These are phyloP conservation scores for Australoheros scitulus DNA, from an alignment of 2,113 vertebrate genomes.

Conservation along the genomic window DNA sequence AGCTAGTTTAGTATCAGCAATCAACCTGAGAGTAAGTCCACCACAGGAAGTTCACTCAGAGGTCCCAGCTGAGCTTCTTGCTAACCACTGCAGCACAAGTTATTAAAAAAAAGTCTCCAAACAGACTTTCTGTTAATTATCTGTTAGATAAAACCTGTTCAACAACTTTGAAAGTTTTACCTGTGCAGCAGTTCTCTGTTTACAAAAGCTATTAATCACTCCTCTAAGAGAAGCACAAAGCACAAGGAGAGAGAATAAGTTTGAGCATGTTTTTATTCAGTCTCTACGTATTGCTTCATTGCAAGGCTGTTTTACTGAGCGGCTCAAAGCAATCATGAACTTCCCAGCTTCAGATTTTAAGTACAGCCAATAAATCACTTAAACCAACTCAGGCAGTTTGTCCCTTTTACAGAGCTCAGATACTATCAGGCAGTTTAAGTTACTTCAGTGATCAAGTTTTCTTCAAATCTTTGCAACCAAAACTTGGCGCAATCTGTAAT, in stretches of 20 bases:
- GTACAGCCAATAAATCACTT: slow-evolving; percentile 6
- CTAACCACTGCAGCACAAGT: neutral
- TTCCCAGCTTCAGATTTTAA: slow-evolving; percentile 1
- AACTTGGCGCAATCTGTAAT: neutral
- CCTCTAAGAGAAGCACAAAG: neutral
- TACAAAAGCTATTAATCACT: neutral
- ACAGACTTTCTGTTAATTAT: neutral
- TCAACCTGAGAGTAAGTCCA: too few relatives aligned
- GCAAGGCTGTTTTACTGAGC: slow-evolving; percentile 25
- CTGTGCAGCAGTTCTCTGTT: neutral
- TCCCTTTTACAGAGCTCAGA: slow-evolving; percentile 16
- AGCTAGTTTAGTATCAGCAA: too few relatives aligned
- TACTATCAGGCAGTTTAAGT: neutral
- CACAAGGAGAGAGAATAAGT: slow-evolving; percentile 5
- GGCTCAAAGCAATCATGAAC: slow-evolving; percentile 10
- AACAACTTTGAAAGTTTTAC: neutral
- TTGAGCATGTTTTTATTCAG: slow-evolving; percentile 62
- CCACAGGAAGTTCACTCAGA: too few relatives aligned
- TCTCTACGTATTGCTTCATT: slow-evolving; percentile 26
- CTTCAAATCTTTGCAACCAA: slow-evolving; percentile 1
- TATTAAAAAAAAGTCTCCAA: neutral
- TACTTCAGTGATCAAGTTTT: neutral
- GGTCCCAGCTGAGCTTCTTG: too few relatives aligned
- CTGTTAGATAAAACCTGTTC: neutral
- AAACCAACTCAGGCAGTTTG: neutral